Evolutionary conservation across 2,113 vertebrate species (phyloP).

Genomic region (Clupea harengus): DNA sequence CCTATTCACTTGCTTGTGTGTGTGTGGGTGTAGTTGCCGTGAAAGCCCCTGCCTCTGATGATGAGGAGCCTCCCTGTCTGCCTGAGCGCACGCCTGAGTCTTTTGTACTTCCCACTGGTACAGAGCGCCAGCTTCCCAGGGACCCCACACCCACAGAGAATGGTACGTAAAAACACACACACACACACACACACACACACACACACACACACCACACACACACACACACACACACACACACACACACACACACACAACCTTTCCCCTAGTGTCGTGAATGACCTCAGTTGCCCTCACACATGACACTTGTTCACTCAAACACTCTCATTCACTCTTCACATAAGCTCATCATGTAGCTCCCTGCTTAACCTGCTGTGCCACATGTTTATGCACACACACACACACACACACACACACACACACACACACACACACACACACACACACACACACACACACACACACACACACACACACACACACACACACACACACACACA

Average conservation of each 20-base stretch:
- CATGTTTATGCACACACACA: no score
- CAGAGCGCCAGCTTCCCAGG: conserved; percentile 23
- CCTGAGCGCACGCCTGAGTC: conserved; percentile 91
- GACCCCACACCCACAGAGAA: neutral
- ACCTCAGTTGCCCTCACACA: conserved; percentile 20
- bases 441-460: neutral
- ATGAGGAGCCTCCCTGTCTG: conserved; percentile 82
- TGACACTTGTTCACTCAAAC: no score
- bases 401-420: neutral
- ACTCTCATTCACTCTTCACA: no score
- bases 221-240: neutral
- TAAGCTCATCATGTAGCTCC: neutral
- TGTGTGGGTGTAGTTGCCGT: conserved; percentile 8
- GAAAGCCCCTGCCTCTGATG: conserved; percentile 49
- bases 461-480: no score
- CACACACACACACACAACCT: neutral
- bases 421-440: neutral
- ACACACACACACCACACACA: neutral
- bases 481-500: no score
- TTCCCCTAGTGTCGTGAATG: no score
- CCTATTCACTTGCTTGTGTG: neutral
- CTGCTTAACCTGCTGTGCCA: neutral
- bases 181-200: neutral
- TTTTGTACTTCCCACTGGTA: conserved; percentile 73
- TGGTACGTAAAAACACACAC: neutral